Percentiles rank a stretch among this genome's conserved stretches.
phyloP scores from a whole-genome alignment of 1,140 invertebrate genomes.

The Lordiphosa collinella region DNA sequence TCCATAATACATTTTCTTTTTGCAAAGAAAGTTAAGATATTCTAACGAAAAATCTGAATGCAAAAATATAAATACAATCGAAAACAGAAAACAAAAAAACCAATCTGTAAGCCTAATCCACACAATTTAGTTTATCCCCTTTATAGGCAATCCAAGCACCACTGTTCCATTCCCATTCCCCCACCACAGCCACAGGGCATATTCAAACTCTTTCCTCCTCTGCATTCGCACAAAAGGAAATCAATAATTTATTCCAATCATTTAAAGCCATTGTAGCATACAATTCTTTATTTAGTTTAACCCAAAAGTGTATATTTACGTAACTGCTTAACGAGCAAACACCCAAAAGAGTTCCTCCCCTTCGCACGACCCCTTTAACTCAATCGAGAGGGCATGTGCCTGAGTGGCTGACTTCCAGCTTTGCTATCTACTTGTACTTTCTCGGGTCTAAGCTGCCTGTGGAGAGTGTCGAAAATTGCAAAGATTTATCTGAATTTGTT shows the following conservation, averaged over 20 bases:
- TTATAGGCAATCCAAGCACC: background rate
- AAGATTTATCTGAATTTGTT: conserved; percentile 69
- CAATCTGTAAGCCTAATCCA: background rate
- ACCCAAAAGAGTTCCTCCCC: conserved; percentile 18
- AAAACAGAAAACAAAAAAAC: background rate
- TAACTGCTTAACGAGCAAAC: conserved; percentile 57
- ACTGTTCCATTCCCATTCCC: conserved; percentile 8
- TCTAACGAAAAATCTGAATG: too few relatives aligned
- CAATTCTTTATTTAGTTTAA: conserved; percentile 62
- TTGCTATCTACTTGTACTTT: conserved; percentile 4
- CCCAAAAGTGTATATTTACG: conserved; percentile 36
- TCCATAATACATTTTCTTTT: too few relatives aligned
- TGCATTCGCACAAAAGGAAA: conserved; percentile 24
- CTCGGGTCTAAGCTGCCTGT: conserved; percentile 22
- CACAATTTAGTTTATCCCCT: background rate
- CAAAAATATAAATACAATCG: too few relatives aligned
- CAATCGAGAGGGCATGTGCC: background rate
- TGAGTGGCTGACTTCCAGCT: conserved; percentile 22
- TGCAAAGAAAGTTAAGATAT: too few relatives aligned
- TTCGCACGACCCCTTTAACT: background rate
- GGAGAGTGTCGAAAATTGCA: conserved; percentile 53
- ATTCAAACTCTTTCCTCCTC: background rate
- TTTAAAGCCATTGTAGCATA: conserved; percentile 51
- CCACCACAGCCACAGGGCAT: background rate
- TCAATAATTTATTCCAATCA: conserved; percentile 68